These are phyloP conservation scores for Ranitomeya variabilis DNA, from an alignment of 2,113 vertebrate genomes.

Conservation along the genomic window DNA sequence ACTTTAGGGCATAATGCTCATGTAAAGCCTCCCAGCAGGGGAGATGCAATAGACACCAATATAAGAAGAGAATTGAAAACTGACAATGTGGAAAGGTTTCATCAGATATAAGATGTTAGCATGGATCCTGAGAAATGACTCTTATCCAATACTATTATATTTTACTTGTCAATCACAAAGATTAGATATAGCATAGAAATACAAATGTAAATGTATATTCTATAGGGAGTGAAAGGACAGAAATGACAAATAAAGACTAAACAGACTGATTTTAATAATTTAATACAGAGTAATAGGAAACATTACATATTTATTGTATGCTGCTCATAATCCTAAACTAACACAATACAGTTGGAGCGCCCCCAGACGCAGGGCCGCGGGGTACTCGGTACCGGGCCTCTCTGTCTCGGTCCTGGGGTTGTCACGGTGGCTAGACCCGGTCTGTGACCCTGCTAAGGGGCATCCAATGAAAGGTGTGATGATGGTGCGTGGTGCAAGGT, in stretches of 20 bases:
- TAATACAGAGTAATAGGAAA: not conserved
- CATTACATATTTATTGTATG: not conserved
- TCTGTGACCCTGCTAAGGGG: no score
- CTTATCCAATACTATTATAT: not conserved
- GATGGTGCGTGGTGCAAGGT: no score
- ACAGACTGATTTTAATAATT: not conserved
- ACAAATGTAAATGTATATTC: constrained; percentile 3
- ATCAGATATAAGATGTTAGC: not conserved
- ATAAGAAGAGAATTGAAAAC: constrained; percentile 12
- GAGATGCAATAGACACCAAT: constrained; percentile 1
- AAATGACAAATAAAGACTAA: constrained; percentile 13
- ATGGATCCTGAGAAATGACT: not conserved
- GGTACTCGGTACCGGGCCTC: no score
- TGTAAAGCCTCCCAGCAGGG: constrained; percentile 34
- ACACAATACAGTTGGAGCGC: no score
- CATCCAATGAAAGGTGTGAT: no score
- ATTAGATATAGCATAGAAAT: not conserved
- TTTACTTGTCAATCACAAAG: constrained; percentile 22
- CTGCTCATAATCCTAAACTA: not conserved
- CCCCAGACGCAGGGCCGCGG: no score
- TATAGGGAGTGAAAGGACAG: not conserved
- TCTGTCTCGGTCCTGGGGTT: no score
- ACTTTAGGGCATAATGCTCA: constrained; percentile 7
- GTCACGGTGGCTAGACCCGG: no score
- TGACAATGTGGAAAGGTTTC: constrained; percentile 27